Evolutionary conservation across 2,797 vertebrate genomes (phyloP).

Genomic region (Acrossocheilus fasciatus): DNA sequence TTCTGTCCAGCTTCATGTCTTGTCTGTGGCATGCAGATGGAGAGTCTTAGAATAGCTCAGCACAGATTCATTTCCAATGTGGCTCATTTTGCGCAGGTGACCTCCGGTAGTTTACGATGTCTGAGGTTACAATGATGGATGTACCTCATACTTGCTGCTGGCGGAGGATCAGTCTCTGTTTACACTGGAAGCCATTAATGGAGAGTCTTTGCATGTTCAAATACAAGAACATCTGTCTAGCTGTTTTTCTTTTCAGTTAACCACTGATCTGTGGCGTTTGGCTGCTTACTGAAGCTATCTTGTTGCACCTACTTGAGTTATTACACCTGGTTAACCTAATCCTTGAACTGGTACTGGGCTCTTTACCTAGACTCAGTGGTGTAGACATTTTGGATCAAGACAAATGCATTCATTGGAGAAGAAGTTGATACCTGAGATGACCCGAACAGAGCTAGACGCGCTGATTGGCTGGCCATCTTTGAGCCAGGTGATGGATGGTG

Average conservation of each 20-base stretch:
- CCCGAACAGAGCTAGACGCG: constrained; percentile 77
- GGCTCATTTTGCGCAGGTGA: constrained; percentile 28
- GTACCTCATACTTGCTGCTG: constrained; percentile 16
- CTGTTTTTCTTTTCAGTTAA: constrained; percentile 54
- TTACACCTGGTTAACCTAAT: constrained; percentile 50
- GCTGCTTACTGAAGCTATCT: constrained; percentile 46
- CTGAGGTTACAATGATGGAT: constrained; percentile 46
- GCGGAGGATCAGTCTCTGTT: constrained; percentile 36
- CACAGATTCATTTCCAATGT: constrained; percentile 11
- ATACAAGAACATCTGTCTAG: constrained; percentile 49
- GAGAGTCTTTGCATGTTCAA: constrained; percentile 54
- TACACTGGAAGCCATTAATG: constrained; percentile 51
- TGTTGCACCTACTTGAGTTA: constrained; percentile 62
- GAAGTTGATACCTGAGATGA: constrained; percentile 86
- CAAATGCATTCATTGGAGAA: not conserved
- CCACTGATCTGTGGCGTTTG: constrained; percentile 60
- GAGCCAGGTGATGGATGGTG: constrained; percentile 90
- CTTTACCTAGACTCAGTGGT: not conserved
- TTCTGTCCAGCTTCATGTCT: constrained; percentile 26
- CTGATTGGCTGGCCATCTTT: constrained; percentile 86
- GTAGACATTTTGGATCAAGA: constrained; percentile 38
- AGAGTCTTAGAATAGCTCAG: constrained; percentile 2
- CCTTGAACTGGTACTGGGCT: constrained; percentile 2
- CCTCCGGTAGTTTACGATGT: constrained; percentile 39
- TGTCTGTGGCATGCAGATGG: not conserved